These are phyloP conservation scores for Datnioides undecimradiatus DNA, from an alignment of 2,113 vertebrate species.

Conservation along the genomic window DNA sequence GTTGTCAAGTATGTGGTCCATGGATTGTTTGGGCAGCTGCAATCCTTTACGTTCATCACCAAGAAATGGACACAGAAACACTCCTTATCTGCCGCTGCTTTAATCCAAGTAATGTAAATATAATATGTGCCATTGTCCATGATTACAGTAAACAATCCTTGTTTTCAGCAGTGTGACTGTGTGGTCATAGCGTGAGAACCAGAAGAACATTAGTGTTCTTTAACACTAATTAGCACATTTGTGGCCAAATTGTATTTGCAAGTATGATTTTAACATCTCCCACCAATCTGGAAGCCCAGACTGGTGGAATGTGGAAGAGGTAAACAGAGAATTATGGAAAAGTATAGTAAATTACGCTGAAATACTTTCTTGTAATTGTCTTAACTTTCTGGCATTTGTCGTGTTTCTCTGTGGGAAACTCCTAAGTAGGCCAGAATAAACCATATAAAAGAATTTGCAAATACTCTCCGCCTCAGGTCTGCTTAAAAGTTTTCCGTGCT, in stretches of 20 bases:
- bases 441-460: slow-evolving; percentile 50
- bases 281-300: neutral
- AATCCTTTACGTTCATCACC: slow-evolving; percentile 15
- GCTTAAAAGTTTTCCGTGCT: slow-evolving; percentile 26
- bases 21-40: slow-evolving; percentile 41
- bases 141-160: slow-evolving; percentile 33
- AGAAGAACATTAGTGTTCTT: slow-evolving; percentile 4
- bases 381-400: slow-evolving; percentile 33
- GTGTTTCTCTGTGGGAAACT: slow-evolving; percentile 41
- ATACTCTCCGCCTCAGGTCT: slow-evolving; percentile 45
- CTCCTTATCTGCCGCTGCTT: slow-evolving; percentile 36
- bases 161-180: slow-evolving; percentile 27
- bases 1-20: slow-evolving; percentile 10
- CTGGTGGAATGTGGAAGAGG: neutral
- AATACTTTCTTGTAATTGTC: slow-evolving; percentile 40
- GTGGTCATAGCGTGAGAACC: slow-evolving; percentile 19
- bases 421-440: slow-evolving; percentile 56
- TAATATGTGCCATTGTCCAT: slow-evolving; percentile 49
- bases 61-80: slow-evolving; percentile 27
- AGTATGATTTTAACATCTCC: neutral
- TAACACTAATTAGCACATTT: slow-evolving; percentile 34
- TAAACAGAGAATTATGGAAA: slow-evolving; percentile 36
- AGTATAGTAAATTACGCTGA: slow-evolving; percentile 30
- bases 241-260: slow-evolving; percentile 33
- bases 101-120: slow-evolving; percentile 40